phyloP scores from a whole-genome alignment of 1,140 invertebrate genomes.

The Musca domestica region DNA sequence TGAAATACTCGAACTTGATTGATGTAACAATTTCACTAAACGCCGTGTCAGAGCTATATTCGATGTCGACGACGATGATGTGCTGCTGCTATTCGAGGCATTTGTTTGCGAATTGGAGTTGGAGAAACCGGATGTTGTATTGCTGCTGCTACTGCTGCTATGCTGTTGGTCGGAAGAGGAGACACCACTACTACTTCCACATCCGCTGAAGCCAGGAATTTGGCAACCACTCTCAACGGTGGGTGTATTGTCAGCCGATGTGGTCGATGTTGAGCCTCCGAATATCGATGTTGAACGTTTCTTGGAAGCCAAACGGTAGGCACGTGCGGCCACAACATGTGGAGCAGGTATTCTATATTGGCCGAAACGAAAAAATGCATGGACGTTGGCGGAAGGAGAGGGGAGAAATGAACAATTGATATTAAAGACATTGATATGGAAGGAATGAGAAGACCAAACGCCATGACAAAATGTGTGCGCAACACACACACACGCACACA shows the following conservation, averaged over 20 bases:
- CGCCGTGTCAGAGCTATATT: slow-evolving; percentile 62
- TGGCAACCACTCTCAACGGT: slow-evolving; percentile 11
- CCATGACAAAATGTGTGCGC: not conserved
- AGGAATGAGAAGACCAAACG: not conserved
- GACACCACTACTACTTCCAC: not conserved
- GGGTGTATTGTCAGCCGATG: slow-evolving; percentile 11
- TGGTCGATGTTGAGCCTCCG: not conserved
- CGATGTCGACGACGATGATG: slow-evolving; percentile 18
- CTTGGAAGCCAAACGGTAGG: slow-evolving; percentile 55
- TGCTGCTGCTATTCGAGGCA: not conserved
- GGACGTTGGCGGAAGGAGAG: not conserved
- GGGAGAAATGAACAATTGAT: not conserved
- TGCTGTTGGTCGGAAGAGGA: not conserved
- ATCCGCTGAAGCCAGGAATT: slow-evolving; percentile 7
- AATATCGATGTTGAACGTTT: slow-evolving; percentile 36
- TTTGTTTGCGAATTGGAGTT: slow-evolving; percentile 6
- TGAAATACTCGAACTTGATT: slow-evolving; percentile 52
- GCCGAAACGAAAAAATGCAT: no score
- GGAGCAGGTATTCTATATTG: slow-evolving; percentile 61
- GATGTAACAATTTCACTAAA: slow-evolving; percentile 68
- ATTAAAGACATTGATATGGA: not conserved
- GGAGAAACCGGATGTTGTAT: slow-evolving; percentile 7
- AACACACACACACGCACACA: no score
- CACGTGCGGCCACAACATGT: slow-evolving; percentile 58
- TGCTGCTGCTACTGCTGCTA: not conserved